Evolutionary conservation across 2,888 invertebrate species (phyloP).

Genomic region (Callyntrura guangdongensis): DNA sequence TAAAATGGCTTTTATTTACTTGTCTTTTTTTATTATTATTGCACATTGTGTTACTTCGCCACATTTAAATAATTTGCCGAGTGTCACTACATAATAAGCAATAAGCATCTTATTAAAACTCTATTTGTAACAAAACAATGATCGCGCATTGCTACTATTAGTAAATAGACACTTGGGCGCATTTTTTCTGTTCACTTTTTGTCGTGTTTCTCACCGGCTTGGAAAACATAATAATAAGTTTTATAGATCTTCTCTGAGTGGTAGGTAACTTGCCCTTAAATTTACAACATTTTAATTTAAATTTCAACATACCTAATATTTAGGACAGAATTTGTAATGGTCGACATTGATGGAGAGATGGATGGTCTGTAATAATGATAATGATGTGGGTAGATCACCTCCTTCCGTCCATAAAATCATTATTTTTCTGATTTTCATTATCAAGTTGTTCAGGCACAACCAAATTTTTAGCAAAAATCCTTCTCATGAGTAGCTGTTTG

Average conservation of each 20-base stretch:
- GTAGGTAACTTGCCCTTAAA: background rate
- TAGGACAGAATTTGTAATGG: background rate
- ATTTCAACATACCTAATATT: background rate
- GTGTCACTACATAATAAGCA: background rate
- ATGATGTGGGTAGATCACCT: conserved; percentile 3
- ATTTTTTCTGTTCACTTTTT: background rate
- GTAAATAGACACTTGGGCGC: background rate
- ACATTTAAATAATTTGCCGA: conserved; percentile 37
- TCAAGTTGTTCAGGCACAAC: background rate
- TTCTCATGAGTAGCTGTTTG: background rate
- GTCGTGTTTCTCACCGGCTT: background rate
- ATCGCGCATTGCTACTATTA: background rate
- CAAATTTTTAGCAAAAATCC: conserved; percentile 12
- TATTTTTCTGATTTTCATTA: background rate
- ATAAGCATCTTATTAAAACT: background rate
- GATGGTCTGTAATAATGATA: background rate
- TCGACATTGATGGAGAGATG: background rate
- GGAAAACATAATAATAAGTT: no score
- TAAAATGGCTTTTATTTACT: conserved; percentile 50
- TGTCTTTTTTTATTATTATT: conserved; percentile 49
- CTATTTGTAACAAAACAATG: conserved; percentile 17
- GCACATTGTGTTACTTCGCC: background rate
- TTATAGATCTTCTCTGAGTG: background rate
- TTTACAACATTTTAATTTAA: conserved; percentile 42
- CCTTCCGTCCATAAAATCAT: conserved; percentile 47